phyloP scores from a whole-genome alignment of 2,113 vertebrate species.

The Theropithecus gelada region DNA sequence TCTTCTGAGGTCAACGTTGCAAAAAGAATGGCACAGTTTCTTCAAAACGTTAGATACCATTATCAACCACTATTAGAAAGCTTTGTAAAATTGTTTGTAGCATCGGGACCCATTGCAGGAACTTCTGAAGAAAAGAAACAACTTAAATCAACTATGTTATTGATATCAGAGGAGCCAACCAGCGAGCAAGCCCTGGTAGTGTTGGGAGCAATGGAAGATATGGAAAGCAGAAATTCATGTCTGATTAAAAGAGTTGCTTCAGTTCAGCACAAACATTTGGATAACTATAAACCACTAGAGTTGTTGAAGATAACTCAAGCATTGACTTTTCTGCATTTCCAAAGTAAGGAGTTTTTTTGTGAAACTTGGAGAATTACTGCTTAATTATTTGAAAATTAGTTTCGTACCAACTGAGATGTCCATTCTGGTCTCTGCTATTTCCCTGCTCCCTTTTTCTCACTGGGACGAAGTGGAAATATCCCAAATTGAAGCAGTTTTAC shows the following conservation, averaged over 20 bases:
- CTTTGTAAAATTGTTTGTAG: slow-evolving; percentile 90
- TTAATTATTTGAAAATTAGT: slow-evolving; percentile 88
- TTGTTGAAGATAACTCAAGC: slow-evolving; percentile 86
- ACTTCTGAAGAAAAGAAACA: slow-evolving; percentile 82
- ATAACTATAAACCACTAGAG: slow-evolving; percentile 85
- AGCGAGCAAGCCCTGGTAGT: slow-evolving; percentile 85
- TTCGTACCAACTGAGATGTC: slow-evolving; percentile 85
- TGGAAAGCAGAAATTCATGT: slow-evolving; percentile 88
- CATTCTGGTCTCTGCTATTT: slow-evolving; percentile 85
- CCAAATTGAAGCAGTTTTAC: slow-evolving; percentile 85
- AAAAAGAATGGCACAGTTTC: slow-evolving; percentile 89
- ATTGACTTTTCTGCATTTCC: slow-evolving; percentile 84
- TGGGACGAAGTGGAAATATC: slow-evolving; percentile 81
- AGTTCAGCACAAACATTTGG: slow-evolving; percentile 86
- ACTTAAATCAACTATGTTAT: slow-evolving; percentile 85
- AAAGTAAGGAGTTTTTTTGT: slow-evolving; percentile 88
- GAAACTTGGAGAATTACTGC: slow-evolving; percentile 85
- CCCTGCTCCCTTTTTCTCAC: slow-evolving; percentile 85
- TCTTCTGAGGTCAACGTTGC: slow-evolving; percentile 80
- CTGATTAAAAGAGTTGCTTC: slow-evolving; percentile 91
- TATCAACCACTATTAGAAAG: slow-evolving; percentile 89
- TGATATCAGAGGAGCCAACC: slow-evolving; percentile 89
- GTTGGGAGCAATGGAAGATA: slow-evolving; percentile 86
- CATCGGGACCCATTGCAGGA: slow-evolving; percentile 87
- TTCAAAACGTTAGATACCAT: slow-evolving; percentile 85